Evolutionary conservation across 2,888 invertebrate species (phyloP).

Genomic region (Monopis laevigella): DNA sequence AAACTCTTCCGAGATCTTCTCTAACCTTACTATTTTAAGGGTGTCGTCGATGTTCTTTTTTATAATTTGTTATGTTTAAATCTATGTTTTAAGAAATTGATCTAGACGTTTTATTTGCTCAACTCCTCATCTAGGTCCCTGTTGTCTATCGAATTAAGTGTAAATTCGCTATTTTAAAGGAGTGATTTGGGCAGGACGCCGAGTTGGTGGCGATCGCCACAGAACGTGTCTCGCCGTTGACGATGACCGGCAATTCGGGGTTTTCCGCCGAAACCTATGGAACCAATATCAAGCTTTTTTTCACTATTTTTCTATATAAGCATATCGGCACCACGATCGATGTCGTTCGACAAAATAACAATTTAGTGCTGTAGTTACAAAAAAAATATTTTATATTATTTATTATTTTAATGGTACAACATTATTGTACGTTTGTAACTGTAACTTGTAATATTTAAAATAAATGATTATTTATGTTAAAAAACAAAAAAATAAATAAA

Average conservation of each 20-base stretch:
- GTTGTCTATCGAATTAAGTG: too few relatives aligned
- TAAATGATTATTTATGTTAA: constrained; percentile 68
- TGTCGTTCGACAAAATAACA: constrained; percentile 36
- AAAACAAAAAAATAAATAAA: constrained; percentile 64
- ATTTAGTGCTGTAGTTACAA: constrained; percentile 50
- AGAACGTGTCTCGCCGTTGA: constrained; percentile 53
- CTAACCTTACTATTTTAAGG: too few relatives aligned
- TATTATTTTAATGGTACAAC: constrained; percentile 63
- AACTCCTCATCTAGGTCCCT: too few relatives aligned
- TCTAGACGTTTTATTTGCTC: too few relatives aligned
- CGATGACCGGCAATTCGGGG: neutral
- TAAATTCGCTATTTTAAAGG: too few relatives aligned
- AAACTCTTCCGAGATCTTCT: too few relatives aligned
- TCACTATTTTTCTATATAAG: constrained; percentile 57
- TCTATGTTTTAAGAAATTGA: too few relatives aligned
- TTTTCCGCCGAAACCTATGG: constrained; percentile 33
- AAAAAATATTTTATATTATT: constrained; percentile 64
- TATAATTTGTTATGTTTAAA: too few relatives aligned
- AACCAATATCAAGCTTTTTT: constrained; percentile 59
- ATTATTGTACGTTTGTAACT: constrained; percentile 61
- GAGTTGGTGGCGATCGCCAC: too few relatives aligned
- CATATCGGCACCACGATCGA: constrained; percentile 43
- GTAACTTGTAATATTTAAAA: constrained; percentile 61
- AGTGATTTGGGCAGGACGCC: too few relatives aligned
- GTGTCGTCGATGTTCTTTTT: too few relatives aligned